Base-by-base conservation (phyloP, 2,113 vertebrate genomes). In the Pyxicephalus adspersus region DNA sequence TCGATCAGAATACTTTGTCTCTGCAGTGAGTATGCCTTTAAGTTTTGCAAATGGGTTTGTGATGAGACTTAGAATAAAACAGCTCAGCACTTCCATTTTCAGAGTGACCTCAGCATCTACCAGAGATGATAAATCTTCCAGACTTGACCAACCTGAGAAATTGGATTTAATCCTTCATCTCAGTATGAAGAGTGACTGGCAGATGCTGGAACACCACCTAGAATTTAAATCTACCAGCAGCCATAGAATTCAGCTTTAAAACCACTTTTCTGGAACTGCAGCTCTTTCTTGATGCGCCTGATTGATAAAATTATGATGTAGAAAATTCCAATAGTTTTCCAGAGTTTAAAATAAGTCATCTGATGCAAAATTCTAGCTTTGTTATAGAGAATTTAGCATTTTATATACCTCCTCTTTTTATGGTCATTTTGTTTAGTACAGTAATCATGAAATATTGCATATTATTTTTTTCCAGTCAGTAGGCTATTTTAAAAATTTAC, bases 141-240 rank as follows among this genome's bases (percentile, higher is more conserved):
- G 25, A 15, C 25, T 7, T 31, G 61, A 28, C 61, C 61, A 64
- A 29, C 25, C 61, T 29, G 61, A 64, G 16, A 64, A 29, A 29
- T 64, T 64, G 26, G 25, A 64, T 64, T 64, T 17, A 29, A 64
- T 64, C 61, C 61, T 18, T 64, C 26, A 64, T 64, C 26, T 64
- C 28, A 29, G 61, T 64, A 64, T 29, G 3, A 64, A 64, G 25
- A 29, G 29, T 64, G 61, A 64, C 16, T 64, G 61, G 28, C 61
- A 64, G 61, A 29, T 18, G 61, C 61, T 64, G 61, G 61, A 64
- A 64, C 25, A 3, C 13, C 26, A 64, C 61, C 61, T 29, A 28
- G 61, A 29, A 29, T 29, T 1, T 64, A 29, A 64, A 64, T 29
- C 61, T 18, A 4, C 25, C 25, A 18, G 13, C 16, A 19, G 61